phyloP scores from a whole-genome alignment of 2,113 vertebrate genomes.

The Montifringilla adamsi region DNA sequence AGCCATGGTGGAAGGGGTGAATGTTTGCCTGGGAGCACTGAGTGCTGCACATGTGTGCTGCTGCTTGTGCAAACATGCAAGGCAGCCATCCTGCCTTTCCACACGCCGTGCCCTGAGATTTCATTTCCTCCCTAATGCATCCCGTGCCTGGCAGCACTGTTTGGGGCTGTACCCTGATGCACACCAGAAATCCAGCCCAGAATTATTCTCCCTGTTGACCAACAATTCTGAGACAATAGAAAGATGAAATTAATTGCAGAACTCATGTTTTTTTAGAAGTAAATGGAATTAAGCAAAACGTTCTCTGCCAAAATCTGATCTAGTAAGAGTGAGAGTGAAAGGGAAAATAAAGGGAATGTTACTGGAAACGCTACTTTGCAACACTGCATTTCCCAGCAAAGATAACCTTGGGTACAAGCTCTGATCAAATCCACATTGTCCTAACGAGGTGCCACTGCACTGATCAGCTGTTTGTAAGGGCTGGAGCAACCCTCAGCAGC shows the following conservation, averaged over 20 bases:
- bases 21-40: neutral
- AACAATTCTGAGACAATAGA: conserved; percentile 61
- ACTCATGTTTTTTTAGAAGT: conserved; percentile 18
- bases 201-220: conserved; percentile 48
- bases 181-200: conserved; percentile 17
- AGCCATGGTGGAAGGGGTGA: neutral
- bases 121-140: neutral
- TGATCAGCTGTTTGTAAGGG: neutral
- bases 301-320: conserved; percentile 55
- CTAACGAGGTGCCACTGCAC: neutral
- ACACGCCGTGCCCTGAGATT: neutral
- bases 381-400: neutral
- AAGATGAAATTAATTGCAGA: conserved; percentile 66
- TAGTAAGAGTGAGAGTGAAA: conserved; percentile 42
- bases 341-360: conserved; percentile 39
- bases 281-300: conserved; percentile 15
- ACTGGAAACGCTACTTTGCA: neutral
- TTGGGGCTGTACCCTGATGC: neutral
- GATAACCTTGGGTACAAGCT: neutral
- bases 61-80: neutral
- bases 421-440: conserved; percentile 19
- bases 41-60: neutral
- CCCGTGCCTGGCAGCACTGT: neutral
- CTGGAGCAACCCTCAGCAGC: neutral
- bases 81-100: neutral